Base-by-base conservation (phyloP, 2,888 invertebrate species). In the Spisula subtruncata region DNA sequence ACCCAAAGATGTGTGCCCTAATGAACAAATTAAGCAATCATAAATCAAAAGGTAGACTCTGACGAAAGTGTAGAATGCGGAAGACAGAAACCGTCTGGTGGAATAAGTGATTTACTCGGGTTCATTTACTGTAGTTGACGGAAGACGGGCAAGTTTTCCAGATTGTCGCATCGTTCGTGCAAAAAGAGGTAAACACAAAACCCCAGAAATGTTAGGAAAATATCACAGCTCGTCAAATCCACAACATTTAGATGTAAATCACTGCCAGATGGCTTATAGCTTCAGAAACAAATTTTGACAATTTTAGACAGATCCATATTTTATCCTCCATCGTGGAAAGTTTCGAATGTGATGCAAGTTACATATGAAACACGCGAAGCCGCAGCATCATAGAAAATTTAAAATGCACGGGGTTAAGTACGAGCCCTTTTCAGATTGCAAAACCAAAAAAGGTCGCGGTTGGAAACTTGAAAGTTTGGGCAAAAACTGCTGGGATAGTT, bases 221-320 rank as follows among this genome's bases (percentile, higher is more conserved):
- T 81, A 81, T 81, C 81, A 81, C 81, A 81, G 81, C 75, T 75
- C 75, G 75, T 81, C 46, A 81, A 81, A 81, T 81, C 14, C 46
- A n/a, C 29, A 81, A 46, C 51, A 46, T 20, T 48, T 35, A 85
- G 14, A 20, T 71, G 32, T 80, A 80, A 54, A 80, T 85, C 85
- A 85, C 48, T 80, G 80, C 84, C 84, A 84, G 71, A 71, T 85
- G 51, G 51, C 80, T 14, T 56, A 56, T 51, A 80, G 35, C n/a
- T 35, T 56, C n/a, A 51, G 20, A 54, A 51, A 41, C 80, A 54
- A 41, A 41, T 18, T 29, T 32, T 54, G 80, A 79, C 79, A 85
- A 35, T 48, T 80, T 85, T 85, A 56, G 85, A 85, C 85, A 85
- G 35, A n/a, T 41, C 80, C 85, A 85, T 85, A 79, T 35, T 48